phyloP scores from a whole-genome alignment of 1,140 invertebrate species.

The Calycopis cecrops region DNA sequence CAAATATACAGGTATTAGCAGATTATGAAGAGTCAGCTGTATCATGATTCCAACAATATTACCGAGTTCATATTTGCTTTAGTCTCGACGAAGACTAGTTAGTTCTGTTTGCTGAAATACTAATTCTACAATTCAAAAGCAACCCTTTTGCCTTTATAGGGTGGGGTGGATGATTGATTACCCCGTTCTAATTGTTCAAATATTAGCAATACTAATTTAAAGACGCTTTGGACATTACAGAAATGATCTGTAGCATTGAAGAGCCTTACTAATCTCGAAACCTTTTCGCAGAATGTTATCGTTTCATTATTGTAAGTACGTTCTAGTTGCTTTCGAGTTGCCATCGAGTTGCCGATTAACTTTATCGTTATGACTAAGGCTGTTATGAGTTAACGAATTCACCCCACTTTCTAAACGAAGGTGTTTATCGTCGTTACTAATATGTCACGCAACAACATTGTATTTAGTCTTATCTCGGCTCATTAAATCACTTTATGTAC shows the following conservation, averaged over 20 bases:
- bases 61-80: conserved; percentile 7
- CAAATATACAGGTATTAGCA: too few relatives aligned
- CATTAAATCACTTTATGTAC: conserved; percentile 39
- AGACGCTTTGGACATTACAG: background rate
- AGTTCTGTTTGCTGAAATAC: conserved; percentile 22
- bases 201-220: conserved; percentile 33
- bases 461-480: conserved; percentile 34
- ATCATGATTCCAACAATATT: background rate
- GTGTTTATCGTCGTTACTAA: conserved; percentile 42
- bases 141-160: conserved; percentile 25
- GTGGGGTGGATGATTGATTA: conserved; percentile 54
- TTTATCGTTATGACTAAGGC: conserved; percentile 7
- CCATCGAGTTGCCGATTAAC: conserved; percentile 1
- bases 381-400: conserved; percentile 13
- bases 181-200: conserved; percentile 47
- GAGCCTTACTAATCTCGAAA: too few relatives aligned
- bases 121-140: conserved; percentile 33
- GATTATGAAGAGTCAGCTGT: background rate
- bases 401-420: conserved; percentile 17
- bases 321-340: background rate
- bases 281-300: background rate
- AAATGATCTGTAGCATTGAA: background rate
- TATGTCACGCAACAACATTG: conserved; percentile 50
- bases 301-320: background rate
- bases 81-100: conserved; percentile 8